phyloP scores from a whole-genome alignment of 2,113 vertebrate species.

The Coryphaenoides rupestris region DNA sequence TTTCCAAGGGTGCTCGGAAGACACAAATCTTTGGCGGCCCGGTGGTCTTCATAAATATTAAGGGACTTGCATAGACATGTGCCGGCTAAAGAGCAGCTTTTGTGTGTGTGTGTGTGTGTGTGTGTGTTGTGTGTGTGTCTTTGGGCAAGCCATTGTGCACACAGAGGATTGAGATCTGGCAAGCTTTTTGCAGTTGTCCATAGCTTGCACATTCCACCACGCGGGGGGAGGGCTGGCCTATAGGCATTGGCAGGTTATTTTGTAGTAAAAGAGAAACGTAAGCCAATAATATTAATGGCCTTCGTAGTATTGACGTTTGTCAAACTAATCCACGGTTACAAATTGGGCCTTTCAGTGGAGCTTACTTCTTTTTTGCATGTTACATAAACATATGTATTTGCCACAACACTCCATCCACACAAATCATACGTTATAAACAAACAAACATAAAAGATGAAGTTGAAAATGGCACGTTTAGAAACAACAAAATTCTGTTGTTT shows the following conservation, averaged over 20 bases:
- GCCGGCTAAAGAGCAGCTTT: slow-evolving; percentile 47
- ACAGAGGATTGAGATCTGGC: slow-evolving; percentile 33
- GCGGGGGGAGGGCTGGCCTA: slow-evolving; percentile 30
- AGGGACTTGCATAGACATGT: slow-evolving; percentile 42
- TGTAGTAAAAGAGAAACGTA: too few relatives aligned
- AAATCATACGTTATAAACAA: slow-evolving; percentile 27
- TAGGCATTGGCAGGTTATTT: background rate
- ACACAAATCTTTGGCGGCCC: slow-evolving; percentile 21
- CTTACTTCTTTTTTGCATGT: background rate
- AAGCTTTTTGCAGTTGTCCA: slow-evolving; percentile 53
- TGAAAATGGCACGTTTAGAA: too few relatives aligned
- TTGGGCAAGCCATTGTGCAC: slow-evolving; percentile 50
- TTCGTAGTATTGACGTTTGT: too few relatives aligned
- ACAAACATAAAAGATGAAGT: slow-evolving; percentile 4
- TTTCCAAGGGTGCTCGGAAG: background rate
- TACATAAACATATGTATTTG: background rate
- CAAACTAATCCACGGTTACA: too few relatives aligned
- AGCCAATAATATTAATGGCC: too few relatives aligned
- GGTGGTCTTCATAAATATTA: slow-evolving; percentile 3
- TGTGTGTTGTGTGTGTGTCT: slow-evolving; percentile 36
- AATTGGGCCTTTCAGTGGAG: background rate
- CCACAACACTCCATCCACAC: slow-evolving; percentile 5
- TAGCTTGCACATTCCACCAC: slow-evolving; percentile 54
- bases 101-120: slow-evolving; percentile 32
- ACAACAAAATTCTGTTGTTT: too few relatives aligned